Evolutionary conservation across 2,888 invertebrate genomes (phyloP).

Genomic region (Gastracanthus pulcherrimus): DNA sequence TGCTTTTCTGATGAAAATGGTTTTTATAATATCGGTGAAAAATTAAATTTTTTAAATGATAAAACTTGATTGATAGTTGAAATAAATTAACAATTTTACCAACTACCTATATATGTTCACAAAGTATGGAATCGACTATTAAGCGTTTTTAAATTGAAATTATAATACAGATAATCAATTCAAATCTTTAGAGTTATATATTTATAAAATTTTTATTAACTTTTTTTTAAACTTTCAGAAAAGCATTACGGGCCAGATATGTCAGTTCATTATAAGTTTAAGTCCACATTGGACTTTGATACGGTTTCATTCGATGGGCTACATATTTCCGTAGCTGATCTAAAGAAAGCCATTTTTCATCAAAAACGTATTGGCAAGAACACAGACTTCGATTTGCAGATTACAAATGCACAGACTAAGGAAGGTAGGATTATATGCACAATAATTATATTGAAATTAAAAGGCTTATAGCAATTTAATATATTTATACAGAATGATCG

Average conservation of each 20-base stretch:
- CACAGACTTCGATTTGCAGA: slow-evolving; percentile 96
- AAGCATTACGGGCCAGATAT: slow-evolving; percentile 77
- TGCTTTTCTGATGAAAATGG: slow-evolving; percentile 53
- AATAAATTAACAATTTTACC: neutral
- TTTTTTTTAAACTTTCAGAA: slow-evolving; percentile 49
- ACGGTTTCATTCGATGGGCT: slow-evolving; percentile 98
- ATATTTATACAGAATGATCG: neutral
- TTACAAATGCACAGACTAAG: slow-evolving; percentile 97
- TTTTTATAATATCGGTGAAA: neutral
- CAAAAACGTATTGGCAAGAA: slow-evolving; percentile 97
- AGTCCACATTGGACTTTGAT: slow-evolving; percentile 96
- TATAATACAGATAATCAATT: neutral
- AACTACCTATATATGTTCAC: neutral
- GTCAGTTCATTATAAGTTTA: slow-evolving; percentile 99
- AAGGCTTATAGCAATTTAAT: neutral
- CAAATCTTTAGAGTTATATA: neutral
- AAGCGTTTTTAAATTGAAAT: neutral
- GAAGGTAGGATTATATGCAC: slow-evolving; percentile 88
- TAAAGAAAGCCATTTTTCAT: slow-evolving; percentile 96
- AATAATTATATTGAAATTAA: neutral
- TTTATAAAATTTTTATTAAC: neutral
- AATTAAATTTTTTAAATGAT: neutral
- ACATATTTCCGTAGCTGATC: slow-evolving; percentile 95
- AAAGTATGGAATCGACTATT: neutral
- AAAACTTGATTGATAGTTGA: neutral